Percentiles rank a stretch among this genome's conserved stretches.
Conservation (phyloP, 2,888 invertebrate species). For the Cynaeus angustus region DNA sequence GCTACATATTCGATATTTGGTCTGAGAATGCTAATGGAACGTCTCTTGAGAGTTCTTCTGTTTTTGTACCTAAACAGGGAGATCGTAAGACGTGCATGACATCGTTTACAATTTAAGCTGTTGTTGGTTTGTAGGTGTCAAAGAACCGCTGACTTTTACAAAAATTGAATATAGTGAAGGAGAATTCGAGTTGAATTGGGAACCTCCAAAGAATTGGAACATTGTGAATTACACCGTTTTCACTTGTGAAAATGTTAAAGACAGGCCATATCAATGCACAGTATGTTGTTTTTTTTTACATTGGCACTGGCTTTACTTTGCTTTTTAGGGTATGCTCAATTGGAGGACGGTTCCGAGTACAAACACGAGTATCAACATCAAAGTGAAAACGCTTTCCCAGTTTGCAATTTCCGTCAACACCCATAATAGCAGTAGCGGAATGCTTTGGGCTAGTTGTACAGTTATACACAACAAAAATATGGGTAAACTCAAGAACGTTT, state of each 20-base stretch:
- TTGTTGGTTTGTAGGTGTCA: background rate
- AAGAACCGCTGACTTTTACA: background rate
- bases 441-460: conserved; percentile 89
- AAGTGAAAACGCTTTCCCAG: conserved; percentile 78
- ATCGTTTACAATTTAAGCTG: too few species aligned
- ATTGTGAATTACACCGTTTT: background rate
- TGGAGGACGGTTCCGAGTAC: conserved; percentile 75
- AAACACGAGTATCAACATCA: conserved; percentile 74
- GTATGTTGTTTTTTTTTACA: conserved; percentile 61
- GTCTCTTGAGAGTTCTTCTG: conserved; percentile 74
- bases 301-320: background rate
- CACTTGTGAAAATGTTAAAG: background rate
- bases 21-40: conserved; percentile 77
- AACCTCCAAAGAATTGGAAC: background rate
- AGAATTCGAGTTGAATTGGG: background rate
- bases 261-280: conserved; percentile 56
- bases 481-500: conserved; percentile 76
- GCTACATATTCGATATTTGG: conserved; percentile 75
- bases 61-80: conserved; percentile 76
- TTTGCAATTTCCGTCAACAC: conserved; percentile 90
- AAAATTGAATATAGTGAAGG: background rate
- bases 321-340: conserved; percentile 75
- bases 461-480: conserved; percentile 72
- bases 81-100: conserved; percentile 75
- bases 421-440: conserved; percentile 82